Percentiles rank a stretch among this genome's conserved stretches.
phyloP scores from a whole-genome alignment of 35 echinoderm and acorn worm genomes.

The Anneissia japonica region DNA sequence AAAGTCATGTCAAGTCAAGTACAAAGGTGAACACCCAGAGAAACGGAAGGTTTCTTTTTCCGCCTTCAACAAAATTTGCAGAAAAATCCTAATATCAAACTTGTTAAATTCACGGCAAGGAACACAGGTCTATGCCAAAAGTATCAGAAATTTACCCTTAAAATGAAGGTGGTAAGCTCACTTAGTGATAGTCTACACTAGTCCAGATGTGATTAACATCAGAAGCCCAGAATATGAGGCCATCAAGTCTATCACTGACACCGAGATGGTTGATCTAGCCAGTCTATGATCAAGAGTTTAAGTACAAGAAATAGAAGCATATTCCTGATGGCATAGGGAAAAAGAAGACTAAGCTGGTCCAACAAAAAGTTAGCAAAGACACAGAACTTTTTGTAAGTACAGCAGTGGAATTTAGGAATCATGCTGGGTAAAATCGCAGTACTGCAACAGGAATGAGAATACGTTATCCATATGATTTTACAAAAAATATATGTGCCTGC shows the following conservation, averaged over 20 bases:
- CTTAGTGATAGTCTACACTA: not conserved
- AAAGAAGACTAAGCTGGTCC: not conserved
- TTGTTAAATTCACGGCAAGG: slow-evolving; percentile 24
- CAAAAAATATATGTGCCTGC: slow-evolving; percentile 56
- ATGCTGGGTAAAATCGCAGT: not conserved
- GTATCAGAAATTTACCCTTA: slow-evolving; percentile 17
- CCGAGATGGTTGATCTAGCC: not conserved
- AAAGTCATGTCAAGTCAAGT: no score
- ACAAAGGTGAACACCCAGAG: not conserved
- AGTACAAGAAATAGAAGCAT: slow-evolving; percentile 17
- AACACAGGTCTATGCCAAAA: slow-evolving; percentile 34
- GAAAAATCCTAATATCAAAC: slow-evolving; percentile 7
- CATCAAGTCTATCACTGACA: not conserved
- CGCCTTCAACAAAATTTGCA: slow-evolving; percentile 5
- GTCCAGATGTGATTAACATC: no score
- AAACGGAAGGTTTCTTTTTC: not conserved
- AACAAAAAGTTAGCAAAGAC: not conserved
- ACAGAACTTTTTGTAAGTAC: not conserved
- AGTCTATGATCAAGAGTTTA: not conserved
- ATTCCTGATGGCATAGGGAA: not conserved
- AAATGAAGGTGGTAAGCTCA: slow-evolving; percentile 11
- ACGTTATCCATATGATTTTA: slow-evolving; percentile 60
- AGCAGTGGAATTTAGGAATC: not conserved
- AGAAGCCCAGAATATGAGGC: slow-evolving; percentile 15
- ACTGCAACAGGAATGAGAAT: not conserved